phyloP scores from a whole-genome alignment of 1,140 invertebrate species.

The Telenomus remus region DNA sequence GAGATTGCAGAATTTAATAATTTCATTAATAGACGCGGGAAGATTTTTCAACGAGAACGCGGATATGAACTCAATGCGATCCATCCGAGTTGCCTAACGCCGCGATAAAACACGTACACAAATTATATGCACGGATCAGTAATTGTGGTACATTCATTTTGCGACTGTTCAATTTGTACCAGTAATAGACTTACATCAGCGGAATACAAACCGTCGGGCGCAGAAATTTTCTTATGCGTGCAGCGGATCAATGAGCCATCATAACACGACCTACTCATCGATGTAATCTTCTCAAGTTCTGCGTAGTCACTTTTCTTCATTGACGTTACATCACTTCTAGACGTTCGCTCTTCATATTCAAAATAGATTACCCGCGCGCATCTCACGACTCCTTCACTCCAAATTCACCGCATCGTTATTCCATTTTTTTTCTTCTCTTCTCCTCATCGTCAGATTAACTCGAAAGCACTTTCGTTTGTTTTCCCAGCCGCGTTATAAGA shows the following conservation, averaged over 20 bases:
- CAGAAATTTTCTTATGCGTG: slow-evolving; percentile 35
- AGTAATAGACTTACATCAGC: slow-evolving; percentile 47
- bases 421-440: too few relatives aligned
- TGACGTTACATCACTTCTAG: slow-evolving; percentile 29
- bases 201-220: slow-evolving; percentile 4
- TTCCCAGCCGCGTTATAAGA: too few relatives aligned
- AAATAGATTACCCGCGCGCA: slow-evolving; percentile 15
- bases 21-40: too few relatives aligned
- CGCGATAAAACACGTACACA: slow-evolving; percentile 18
- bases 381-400: too few relatives aligned
- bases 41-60: too few relatives aligned
- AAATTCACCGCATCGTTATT: too few relatives aligned
- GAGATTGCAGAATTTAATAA: too few relatives aligned
- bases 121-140: slow-evolving; percentile 23
- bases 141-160: slow-evolving; percentile 39
- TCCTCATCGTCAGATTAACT: too few relatives aligned
- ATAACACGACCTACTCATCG: slow-evolving; percentile 42
- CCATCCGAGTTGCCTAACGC: too few relatives aligned
- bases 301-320: slow-evolving; percentile 40
- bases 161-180: slow-evolving; percentile 44
- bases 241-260: slow-evolving; percentile 44
- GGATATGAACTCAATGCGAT: too few relatives aligned
- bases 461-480: too few relatives aligned
- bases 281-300: slow-evolving; percentile 24
- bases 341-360: not conserved